These are phyloP conservation scores for Rhagologus leucostigma DNA, from an alignment of 2,113 vertebrate species.

Conservation along the genomic window DNA sequence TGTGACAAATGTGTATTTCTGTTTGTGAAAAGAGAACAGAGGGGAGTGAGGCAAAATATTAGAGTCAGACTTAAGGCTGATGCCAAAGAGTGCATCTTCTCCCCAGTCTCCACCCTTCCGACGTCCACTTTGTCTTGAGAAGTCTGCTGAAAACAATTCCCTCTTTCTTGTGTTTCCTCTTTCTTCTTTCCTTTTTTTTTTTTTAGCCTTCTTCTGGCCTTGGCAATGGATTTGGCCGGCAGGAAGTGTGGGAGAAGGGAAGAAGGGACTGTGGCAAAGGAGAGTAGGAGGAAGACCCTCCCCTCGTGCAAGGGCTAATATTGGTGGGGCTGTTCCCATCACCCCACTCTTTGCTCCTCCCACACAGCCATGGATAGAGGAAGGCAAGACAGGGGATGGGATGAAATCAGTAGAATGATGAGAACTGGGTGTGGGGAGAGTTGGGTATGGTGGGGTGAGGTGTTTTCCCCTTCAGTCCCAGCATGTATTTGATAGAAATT, in stretches of 20 bases:
- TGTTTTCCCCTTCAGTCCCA: not conserved
- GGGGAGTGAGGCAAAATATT: not conserved
- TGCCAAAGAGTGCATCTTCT: not conserved
- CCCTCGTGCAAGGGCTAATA: rapidly evolving
- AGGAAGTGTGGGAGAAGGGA: not conserved
- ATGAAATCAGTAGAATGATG: not conserved
- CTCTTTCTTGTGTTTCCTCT: not conserved
- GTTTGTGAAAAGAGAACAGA: not conserved
- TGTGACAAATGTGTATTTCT: not conserved
- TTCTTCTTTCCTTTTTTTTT: not conserved
- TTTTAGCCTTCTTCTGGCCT: not conserved
- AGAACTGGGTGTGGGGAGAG: not conserved
- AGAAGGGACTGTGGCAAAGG: not conserved
- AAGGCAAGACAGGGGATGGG: not conserved
- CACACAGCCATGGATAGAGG: not conserved
- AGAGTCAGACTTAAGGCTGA: not conserved
- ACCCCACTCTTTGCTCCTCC: not conserved
- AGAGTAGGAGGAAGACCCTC: not conserved
- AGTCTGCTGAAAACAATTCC: not conserved
- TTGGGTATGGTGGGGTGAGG: rapidly evolving
- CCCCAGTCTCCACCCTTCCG: rapidly evolving
- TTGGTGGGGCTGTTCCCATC: not conserved
- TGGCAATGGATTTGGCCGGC: not conserved
- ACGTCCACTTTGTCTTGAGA: not conserved
- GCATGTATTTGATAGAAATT: not conserved